Evolutionary conservation across 2,888 invertebrate species (phyloP).

Genomic region (Cetonia aurata): DNA sequence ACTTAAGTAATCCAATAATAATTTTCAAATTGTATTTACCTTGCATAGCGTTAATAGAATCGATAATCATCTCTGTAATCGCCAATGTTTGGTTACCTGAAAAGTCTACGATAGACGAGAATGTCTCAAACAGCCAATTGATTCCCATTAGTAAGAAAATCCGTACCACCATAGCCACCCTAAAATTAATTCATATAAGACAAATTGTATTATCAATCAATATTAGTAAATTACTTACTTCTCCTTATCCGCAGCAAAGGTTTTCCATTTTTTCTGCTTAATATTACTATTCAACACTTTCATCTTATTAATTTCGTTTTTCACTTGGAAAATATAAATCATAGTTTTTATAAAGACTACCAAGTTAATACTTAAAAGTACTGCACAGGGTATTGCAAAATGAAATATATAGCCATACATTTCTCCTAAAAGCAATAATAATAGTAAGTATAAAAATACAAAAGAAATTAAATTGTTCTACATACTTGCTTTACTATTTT

Average conservation of each 20-base stretch:
- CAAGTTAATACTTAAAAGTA: slow-evolving; percentile 66
- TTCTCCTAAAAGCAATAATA: background rate
- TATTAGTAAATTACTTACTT: slow-evolving; percentile 66
- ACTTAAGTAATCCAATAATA: too few relatives aligned
- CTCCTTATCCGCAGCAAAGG: slow-evolving; percentile 78
- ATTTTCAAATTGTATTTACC: slow-evolving; percentile 66
- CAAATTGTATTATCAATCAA: background rate
- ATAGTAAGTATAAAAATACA: background rate
- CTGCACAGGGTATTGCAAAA: slow-evolving; percentile 29
- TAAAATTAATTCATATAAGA: slow-evolving; percentile 60
- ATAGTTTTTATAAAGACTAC: slow-evolving; percentile 78
- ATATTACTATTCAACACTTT: slow-evolving; percentile 75
- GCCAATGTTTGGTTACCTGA: slow-evolving; percentile 67
- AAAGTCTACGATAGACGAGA: slow-evolving; percentile 72
- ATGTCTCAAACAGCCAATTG: slow-evolving; percentile 78
- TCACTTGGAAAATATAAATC: slow-evolving; percentile 78
- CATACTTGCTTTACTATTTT: slow-evolving; percentile 64
- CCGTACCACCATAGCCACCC: slow-evolving; percentile 79
- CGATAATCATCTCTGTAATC: slow-evolving; percentile 67
- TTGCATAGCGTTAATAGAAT: slow-evolving; percentile 77
- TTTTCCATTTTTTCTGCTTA: slow-evolving; percentile 69
- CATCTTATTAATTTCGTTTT: slow-evolving; percentile 80
- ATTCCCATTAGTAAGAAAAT: slow-evolving; percentile 85
- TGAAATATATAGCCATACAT: slow-evolving; percentile 32
- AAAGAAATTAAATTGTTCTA: background rate